Evolutionary conservation across 2,797 vertebrate genomes (phyloP), one percentile per base, ranked within the genome.

Genomic region (Hemitrygon akajei): DNA sequence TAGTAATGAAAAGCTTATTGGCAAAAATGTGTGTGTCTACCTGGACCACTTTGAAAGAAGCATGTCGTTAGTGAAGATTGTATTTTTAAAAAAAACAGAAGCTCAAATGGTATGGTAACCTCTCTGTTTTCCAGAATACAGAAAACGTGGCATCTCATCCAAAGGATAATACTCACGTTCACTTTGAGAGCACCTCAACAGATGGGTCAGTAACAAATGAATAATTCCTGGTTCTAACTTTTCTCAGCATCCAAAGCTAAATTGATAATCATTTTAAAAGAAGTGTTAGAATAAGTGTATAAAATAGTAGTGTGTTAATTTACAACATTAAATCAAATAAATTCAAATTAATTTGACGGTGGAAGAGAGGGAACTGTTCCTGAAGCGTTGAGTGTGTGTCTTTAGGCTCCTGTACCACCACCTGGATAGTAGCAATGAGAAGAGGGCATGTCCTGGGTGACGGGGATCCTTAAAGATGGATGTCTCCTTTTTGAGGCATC

Each of bases 161-260:
- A 75, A 98, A 97, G 94, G 97, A 97, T 94, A 97, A 97, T 94
- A 96, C 97, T 93, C 96, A 97, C 94, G 95, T 97, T 95, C 96
- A 96, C 20, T 94, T 96, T 94, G 96, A 97, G 94, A 96, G 97
- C 16, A 95, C 96, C 58, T 94, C 96, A 34, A 58, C 94, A 73
- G 94, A 95, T 34, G 94, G 94, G 40, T 94, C 95, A 93, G 94
- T 96, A 92, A 95, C 95, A 95, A 95, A 96, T 95, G 97, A 96
- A 98, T 98, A 95, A 96, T 97, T 95, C 91, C 37, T 95, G 0
- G 18, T 94, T 89, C 5, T 25, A 60, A 94, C 76, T 86, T 86
- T n/a, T 30, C n/a, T 86, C n/a, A 7, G 5, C 27, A 58, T 16
- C 30, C 60, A 60, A 86, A 63, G 60, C 14, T 16, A 14, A 82